A percentile compares a stretch with the other conserved stretches of the same genome.
Evolutionary conservation across 2,888 invertebrate species (phyloP).

Genomic region (Amphipyra tragopoginis): DNA sequence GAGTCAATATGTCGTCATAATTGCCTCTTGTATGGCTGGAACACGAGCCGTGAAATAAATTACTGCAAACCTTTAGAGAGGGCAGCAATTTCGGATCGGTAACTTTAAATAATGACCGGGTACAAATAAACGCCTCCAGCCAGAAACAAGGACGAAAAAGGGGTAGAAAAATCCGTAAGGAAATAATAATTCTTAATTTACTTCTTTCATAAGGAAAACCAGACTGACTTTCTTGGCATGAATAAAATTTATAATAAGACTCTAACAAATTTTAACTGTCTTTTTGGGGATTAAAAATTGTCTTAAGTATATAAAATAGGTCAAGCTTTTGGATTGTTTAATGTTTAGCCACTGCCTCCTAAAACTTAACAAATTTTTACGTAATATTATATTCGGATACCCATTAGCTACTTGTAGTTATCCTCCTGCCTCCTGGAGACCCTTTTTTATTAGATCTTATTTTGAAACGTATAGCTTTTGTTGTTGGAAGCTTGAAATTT

Average conservation of each 20-base stretch:
- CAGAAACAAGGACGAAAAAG: constrained; percentile 58
- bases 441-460: no score
- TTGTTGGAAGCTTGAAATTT: no score
- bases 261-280: constrained; percentile 64
- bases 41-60: constrained; percentile 69
- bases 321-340: constrained; percentile 34
- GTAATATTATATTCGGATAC: no score
- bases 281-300: constrained; percentile 63
- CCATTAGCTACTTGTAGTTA: constrained; percentile 36
- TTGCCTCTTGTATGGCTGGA: constrained; percentile 74
- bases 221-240: constrained; percentile 59
- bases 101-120: constrained; percentile 72
- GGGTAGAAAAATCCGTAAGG: constrained; percentile 52
- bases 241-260: constrained; percentile 66
- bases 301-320: constrained; percentile 44
- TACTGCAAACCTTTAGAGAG: constrained; percentile 66
- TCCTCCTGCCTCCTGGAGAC: no score
- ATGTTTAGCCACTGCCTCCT: not conserved
- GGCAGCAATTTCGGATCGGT: constrained; percentile 66
- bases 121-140: constrained; percentile 49
- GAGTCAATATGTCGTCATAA: constrained; percentile 81
- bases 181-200: constrained; percentile 65
- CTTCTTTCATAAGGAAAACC: constrained; percentile 65
- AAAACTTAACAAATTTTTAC: not conserved
- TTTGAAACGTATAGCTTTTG: no score